Evolutionary conservation across 2,888 invertebrate species (phyloP).

Genomic region (Lasioglossum morio): DNA sequence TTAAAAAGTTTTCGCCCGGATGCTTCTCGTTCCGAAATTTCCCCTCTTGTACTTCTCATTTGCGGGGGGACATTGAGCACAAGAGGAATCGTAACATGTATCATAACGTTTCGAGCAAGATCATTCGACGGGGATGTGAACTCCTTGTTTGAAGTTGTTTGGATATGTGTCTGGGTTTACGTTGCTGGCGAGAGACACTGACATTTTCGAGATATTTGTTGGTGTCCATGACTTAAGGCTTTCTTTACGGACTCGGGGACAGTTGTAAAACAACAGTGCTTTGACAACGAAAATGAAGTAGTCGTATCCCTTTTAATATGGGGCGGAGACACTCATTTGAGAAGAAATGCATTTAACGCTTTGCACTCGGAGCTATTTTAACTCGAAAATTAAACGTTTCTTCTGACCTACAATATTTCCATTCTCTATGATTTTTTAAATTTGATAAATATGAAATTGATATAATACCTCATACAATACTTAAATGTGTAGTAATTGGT

Average conservation of each 20-base stretch:
- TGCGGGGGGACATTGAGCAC: not conserved
- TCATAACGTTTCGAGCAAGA: not conserved
- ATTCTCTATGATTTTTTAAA: too few relatives aligned
- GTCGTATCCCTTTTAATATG: not conserved
- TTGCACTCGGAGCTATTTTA: too few relatives aligned
- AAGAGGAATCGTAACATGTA: not conserved
- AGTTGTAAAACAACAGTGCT: not conserved
- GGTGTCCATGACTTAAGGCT: not conserved
- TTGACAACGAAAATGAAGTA: not conserved
- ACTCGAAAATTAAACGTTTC: too few relatives aligned
- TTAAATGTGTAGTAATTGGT: too few relatives aligned
- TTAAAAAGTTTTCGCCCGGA: conserved; percentile 2
- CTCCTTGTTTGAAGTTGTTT: not conserved
- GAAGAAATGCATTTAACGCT: not conserved
- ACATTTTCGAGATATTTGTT: not conserved
- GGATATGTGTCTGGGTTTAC: not conserved
- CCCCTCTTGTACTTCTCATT: not conserved
- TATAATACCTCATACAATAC: too few relatives aligned
- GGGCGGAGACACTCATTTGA: not conserved
- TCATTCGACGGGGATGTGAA: not conserved
- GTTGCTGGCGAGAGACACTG: not conserved
- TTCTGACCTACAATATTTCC: too few relatives aligned
- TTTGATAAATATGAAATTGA: too few relatives aligned
- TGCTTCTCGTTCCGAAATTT: not conserved
- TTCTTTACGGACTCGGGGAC: not conserved